Conservation (phyloP, 2,113 vertebrate species). For the Gnathonemus echidnorhynchus region DNA sequence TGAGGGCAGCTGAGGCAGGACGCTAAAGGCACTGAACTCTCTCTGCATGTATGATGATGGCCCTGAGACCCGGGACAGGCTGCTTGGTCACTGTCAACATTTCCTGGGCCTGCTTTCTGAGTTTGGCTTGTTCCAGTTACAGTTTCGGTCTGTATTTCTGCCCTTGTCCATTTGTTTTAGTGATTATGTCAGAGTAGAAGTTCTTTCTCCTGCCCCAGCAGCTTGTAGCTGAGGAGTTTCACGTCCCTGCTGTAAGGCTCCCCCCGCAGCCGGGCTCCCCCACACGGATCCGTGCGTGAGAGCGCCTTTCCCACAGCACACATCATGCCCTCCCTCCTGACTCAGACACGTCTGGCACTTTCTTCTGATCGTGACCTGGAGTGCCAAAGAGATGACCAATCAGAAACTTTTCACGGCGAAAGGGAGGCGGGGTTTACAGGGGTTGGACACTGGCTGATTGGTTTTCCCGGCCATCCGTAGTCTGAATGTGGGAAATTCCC, state of each 20-base stretch:
- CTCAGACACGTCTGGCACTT: background rate
- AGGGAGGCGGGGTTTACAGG: background rate
- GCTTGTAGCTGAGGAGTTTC: background rate
- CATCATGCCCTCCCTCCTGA: background rate
- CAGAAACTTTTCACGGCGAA: background rate
- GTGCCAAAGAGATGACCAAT: background rate
- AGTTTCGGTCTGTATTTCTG: background rate
- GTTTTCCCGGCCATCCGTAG: background rate
- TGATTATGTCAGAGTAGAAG: background rate
- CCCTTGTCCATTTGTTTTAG: background rate
- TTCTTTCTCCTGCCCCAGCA: background rate
- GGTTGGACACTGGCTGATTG: background rate
- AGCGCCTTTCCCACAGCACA: background rate
- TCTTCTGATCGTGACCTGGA: background rate
- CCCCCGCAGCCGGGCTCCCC: background rate
- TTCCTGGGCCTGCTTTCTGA: background rate
- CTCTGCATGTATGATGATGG: background rate
- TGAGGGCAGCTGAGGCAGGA: background rate
- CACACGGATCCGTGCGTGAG: background rate
- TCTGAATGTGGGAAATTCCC: background rate
- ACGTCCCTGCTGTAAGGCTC: background rate
- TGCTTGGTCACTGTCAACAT: background rate
- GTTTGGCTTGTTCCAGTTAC: background rate
- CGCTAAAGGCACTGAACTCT: background rate
- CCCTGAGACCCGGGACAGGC: background rate